A percentile compares a stretch with the other conserved stretches of the same genome.
Conservation (phyloP, 2,113 vertebrate species). For the Choloepus hoffmanni region DNA sequence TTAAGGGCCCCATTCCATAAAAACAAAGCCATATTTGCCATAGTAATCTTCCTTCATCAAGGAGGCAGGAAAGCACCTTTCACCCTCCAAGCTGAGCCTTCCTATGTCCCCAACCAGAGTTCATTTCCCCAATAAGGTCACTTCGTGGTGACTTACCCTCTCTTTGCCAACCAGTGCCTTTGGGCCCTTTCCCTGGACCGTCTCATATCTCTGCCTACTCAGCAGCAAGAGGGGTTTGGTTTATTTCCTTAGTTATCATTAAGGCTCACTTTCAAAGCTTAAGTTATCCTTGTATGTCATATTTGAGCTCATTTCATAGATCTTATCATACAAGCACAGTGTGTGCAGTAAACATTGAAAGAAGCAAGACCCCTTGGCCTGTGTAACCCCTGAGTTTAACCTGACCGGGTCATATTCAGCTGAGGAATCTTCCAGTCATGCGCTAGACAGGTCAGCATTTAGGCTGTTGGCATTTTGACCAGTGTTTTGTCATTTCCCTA, state of each 20-base stretch:
- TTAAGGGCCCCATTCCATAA: background rate
- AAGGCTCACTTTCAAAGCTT: background rate
- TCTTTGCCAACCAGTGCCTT: background rate
- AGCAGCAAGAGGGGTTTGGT: background rate
- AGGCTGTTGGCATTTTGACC: background rate
- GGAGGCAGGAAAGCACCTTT: background rate
- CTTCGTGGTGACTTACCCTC: background rate
- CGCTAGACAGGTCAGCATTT: too few relatives aligned
- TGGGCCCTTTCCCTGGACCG: background rate
- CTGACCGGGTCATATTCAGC: background rate
- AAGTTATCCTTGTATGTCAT: background rate
- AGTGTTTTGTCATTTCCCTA: background rate
- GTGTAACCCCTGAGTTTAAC: background rate
- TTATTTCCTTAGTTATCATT: background rate
- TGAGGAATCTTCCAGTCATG: too few relatives aligned
- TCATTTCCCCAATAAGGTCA: background rate
- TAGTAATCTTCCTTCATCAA: background rate
- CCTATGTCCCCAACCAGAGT: rapidly evolving
- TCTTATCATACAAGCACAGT: rapidly evolving
- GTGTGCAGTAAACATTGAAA: background rate
- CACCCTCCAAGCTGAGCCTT: background rate
- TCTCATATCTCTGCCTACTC: background rate
- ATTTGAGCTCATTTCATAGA: background rate
- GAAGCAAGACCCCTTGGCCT: background rate
- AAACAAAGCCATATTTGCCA: background rate